phyloP scores from a whole-genome alignment of 2,888 invertebrate genomes.

The Tenodera sinensis region DNA sequence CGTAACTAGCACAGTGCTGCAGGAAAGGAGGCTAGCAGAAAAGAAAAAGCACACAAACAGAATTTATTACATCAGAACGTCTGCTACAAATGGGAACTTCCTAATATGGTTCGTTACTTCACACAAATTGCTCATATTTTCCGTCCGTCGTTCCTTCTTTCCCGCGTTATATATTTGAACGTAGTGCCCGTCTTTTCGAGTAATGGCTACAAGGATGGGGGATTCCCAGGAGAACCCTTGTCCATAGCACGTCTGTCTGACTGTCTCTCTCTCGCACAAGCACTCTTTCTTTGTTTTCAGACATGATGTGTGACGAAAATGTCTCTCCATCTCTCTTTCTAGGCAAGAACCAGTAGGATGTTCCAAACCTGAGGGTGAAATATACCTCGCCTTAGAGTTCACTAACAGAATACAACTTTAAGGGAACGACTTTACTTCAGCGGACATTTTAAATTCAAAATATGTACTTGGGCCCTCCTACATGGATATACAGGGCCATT shows the following conservation, averaged over 20 bases:
- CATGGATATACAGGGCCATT: too few species aligned
- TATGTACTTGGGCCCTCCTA: too few species aligned
- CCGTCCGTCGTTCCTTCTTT: constrained; percentile 4
- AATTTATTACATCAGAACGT: constrained; percentile 21
- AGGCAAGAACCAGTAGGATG: not conserved
- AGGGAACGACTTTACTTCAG: too few species aligned
- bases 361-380: not conserved
- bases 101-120: constrained; percentile 29
- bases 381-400: too few species aligned
- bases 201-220: not conserved
- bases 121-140: constrained; percentile 32
- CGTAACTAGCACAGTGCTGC: not conserved
- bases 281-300: not conserved
- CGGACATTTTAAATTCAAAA: too few species aligned
- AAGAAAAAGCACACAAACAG: constrained; percentile 17
- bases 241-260: not conserved
- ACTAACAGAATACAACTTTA: too few species aligned
- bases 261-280: not conserved
- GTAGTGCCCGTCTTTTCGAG: not conserved
- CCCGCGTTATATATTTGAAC: not conserved
- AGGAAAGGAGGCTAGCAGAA: not conserved
- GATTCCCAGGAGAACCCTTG: not conserved
- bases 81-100: constrained; percentile 20
- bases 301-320: not conserved
- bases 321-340: not conserved